Percentiles rank a stretch among this genome's conserved stretches.
These are phyloP conservation scores for Macrochelys suwanniensis DNA, from an alignment of 2,797 vertebrate genomes.

Conservation along the genomic window DNA sequence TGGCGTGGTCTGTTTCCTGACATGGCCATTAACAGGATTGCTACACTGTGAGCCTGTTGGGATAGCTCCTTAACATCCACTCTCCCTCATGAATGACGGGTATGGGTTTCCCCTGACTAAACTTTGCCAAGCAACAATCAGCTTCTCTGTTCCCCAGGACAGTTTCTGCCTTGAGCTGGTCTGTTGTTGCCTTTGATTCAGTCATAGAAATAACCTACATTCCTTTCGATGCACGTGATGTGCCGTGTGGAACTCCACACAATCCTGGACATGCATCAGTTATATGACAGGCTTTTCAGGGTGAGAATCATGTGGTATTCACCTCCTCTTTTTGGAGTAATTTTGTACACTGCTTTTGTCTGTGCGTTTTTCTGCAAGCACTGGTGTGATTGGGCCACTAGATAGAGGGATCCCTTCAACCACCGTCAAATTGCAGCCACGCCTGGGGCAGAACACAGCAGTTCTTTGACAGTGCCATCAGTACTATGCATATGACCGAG, in stretches of 20 bases:
- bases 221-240: not conserved
- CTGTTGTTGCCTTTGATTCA: not conserved
- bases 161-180: not conserved
- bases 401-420: not conserved
- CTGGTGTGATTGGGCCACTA: not conserved
- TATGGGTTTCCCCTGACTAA: not conserved
- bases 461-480: slow-evolving; percentile 60
- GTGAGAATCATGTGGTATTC: not conserved
- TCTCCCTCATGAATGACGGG: slow-evolving; percentile 20
- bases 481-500: slow-evolving; percentile 69
- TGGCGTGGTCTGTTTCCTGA: slow-evolving; percentile 25
- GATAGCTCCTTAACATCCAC: not conserved
- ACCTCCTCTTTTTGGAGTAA: not conserved
- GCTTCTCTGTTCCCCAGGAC: not conserved
- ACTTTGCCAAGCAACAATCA: not conserved
- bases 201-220: not conserved
- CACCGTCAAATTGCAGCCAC: slow-evolving; percentile 54
- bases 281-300: not conserved
- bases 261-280: not conserved
- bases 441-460: slow-evolving; percentile 61
- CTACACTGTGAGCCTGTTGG: not conserved
- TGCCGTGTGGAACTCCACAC: not conserved
- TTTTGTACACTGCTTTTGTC: not conserved
- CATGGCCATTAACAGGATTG: not conserved
- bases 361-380: not conserved